Evolutionary conservation across 2,113 vertebrate genomes (phyloP).

Genomic region (Lampris incognitus): DNA sequence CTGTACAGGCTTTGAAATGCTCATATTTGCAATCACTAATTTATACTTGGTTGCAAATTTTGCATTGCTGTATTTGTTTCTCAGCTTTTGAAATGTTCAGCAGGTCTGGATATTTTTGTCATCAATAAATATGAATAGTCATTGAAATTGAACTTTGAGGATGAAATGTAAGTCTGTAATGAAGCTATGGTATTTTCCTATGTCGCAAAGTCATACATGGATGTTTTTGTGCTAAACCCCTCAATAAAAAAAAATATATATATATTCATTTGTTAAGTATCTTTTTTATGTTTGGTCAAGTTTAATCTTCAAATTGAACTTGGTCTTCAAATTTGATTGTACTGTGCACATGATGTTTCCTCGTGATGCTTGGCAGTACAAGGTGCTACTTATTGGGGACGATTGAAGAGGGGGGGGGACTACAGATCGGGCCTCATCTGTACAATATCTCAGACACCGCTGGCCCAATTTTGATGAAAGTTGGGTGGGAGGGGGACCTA

Average conservation of each 20-base stretch:
- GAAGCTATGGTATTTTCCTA: conserved; percentile 33
- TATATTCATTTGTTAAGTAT: conserved; percentile 53
- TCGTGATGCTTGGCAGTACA: too few relatives aligned
- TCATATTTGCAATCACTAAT: background rate
- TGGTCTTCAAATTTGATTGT: too few relatives aligned
- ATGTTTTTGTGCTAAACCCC: background rate
- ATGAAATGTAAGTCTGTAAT: conserved; percentile 4
- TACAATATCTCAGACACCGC: too few relatives aligned
- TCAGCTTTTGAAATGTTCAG: conserved; percentile 5
- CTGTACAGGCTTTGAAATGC: too few relatives aligned
- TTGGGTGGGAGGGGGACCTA: too few relatives aligned
- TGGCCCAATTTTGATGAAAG: too few relatives aligned
- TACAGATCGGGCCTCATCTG: too few relatives aligned
- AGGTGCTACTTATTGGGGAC: too few relatives aligned
- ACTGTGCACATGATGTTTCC: background rate
- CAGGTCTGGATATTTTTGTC: conserved; percentile 23
- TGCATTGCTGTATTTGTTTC: background rate
- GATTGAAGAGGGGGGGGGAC: too few relatives aligned
- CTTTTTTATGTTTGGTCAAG: background rate
- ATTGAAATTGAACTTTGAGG: background rate
- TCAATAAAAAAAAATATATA: conserved; percentile 38
- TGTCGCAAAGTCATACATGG: conserved; percentile 1
- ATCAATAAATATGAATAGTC: conserved; percentile 2
- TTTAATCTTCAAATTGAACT: background rate
- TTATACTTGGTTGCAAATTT: background rate